Evolutionary conservation across 2,888 invertebrate species (phyloP), one percentile per base, ranked within the genome.

Genomic region (Epirrita christyi): DNA sequence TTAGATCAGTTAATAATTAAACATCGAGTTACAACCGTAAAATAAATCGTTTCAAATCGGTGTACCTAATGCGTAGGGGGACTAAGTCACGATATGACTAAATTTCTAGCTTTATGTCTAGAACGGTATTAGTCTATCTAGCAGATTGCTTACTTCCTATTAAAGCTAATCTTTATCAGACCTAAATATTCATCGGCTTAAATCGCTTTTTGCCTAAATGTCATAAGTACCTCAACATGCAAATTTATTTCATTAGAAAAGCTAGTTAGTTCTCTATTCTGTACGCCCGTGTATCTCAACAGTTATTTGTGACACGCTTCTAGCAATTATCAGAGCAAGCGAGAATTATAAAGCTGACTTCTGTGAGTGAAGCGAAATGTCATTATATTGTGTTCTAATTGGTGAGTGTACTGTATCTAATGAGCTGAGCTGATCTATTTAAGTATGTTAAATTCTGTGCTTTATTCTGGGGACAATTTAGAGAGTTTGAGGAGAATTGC

Each of bases 351-450:
- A 76, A 72, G 68, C 64, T 59, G 72, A 71, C 66, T 54, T 57
- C 49, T 59, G 61, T 50, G 45, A 60, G 42, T 55, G 52, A 55
- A 48, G 55, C 43, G 56, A 58, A 59, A 87, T 86, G 86, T 65
- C 70, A 65, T 66, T 63, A 54, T 72, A 74, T 63, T 73, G 66
- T 71, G 66, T 72, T 48, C 61, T 82, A 67, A 72, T 81, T 61
- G 83, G 86, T 86, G 64, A 84, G 86, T 80, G 70, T 64, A 57
- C 63, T 63, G 49, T 47, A 38, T 58, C 28, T 64, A 59, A 70
- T 67, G 63, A 67, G 50, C 50, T 55, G 37, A 40, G 45, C 43
- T 7, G 32, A 9, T 9, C 8, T 32, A 32, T 32, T 32, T 32
- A 9, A 8, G 29, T 29, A 7, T 7, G 32, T 32, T 2, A 32